Evolutionary conservation across 2,797 vertebrate species (phyloP).

Genomic region (Rhyacichthys aspro): DNA sequence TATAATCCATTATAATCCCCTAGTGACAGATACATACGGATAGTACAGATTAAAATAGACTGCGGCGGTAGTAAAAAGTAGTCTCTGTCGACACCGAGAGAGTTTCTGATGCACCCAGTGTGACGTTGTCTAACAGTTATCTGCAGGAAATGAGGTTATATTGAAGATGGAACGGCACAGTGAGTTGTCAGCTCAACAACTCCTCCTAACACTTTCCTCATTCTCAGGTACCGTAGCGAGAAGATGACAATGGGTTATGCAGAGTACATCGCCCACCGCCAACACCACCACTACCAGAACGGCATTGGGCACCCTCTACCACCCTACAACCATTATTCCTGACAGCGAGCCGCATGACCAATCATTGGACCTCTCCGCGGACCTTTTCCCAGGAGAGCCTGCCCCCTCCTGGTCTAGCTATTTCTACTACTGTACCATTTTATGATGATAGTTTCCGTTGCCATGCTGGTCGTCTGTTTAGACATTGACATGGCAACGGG

Average conservation of each 20-base stretch:
- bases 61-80: too few species aligned
- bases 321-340: slow-evolving; percentile 99
- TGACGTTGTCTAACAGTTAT: too few species aligned
- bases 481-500: slow-evolving; percentile 94
- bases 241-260: slow-evolving; percentile 99
- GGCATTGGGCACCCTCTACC: slow-evolving; percentile 98
- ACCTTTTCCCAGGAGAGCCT: slow-evolving; percentile 99
- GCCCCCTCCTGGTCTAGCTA: slow-evolving; percentile 99
- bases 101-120: too few species aligned
- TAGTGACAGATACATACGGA: too few species aligned
- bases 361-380: slow-evolving; percentile 98
- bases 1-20: neutral
- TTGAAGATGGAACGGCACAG: too few species aligned
- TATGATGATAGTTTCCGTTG: slow-evolving; percentile 99
- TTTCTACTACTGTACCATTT: slow-evolving; percentile 99
- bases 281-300: slow-evolving; percentile 99
- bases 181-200: neutral
- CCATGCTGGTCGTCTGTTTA: slow-evolving; percentile 81
- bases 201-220: slow-evolving; percentile 12
- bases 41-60: too few species aligned
- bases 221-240: slow-evolving; percentile 96
- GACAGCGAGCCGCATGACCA: slow-evolving; percentile 99
- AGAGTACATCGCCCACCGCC: slow-evolving; percentile 98
- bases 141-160: too few species aligned
- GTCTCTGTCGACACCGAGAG: too few species aligned